These are phyloP conservation scores for Dicaeum eximium DNA, from an alignment of 2,113 vertebrate species.

Conservation along the genomic window DNA sequence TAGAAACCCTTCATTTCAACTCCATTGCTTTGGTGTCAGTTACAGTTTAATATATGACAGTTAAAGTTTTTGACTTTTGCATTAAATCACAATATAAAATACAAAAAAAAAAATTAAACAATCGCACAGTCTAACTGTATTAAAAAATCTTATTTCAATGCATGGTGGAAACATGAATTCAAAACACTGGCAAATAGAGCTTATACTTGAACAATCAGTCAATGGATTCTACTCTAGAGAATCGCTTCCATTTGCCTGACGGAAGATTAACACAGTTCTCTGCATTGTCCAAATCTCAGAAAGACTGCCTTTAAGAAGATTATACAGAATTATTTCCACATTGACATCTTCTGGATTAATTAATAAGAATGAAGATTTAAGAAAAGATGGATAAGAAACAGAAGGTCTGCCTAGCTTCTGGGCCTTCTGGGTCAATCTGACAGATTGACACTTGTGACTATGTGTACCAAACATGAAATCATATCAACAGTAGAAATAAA, in stretches of 20 bases:
- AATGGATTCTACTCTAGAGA: neutral
- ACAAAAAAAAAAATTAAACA: neutral
- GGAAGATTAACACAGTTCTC: neutral
- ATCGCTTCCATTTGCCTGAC: neutral
- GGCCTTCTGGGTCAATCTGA: neutral
- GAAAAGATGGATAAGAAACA: neutral
- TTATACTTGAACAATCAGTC: neutral
- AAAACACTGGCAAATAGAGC: neutral
- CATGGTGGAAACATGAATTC: neutral
- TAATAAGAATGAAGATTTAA: neutral
- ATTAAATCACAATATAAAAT: neutral
- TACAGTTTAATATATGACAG: neutral
- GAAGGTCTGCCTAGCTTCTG: neutral
- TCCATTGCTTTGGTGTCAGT: neutral
- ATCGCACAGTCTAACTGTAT: neutral
- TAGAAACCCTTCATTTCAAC: neutral
- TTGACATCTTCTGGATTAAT: neutral
- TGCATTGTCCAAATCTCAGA: neutral
- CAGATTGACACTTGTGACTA: neutral
- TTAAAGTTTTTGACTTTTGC: neutral
- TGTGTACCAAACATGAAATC: neutral
- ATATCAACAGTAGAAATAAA: neutral
- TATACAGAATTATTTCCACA: neutral
- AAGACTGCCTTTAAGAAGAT: neutral
- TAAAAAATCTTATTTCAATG: neutral